Base-by-base conservation (phyloP, 2,113 vertebrate genomes). In the Oryzias woworae region DNA sequence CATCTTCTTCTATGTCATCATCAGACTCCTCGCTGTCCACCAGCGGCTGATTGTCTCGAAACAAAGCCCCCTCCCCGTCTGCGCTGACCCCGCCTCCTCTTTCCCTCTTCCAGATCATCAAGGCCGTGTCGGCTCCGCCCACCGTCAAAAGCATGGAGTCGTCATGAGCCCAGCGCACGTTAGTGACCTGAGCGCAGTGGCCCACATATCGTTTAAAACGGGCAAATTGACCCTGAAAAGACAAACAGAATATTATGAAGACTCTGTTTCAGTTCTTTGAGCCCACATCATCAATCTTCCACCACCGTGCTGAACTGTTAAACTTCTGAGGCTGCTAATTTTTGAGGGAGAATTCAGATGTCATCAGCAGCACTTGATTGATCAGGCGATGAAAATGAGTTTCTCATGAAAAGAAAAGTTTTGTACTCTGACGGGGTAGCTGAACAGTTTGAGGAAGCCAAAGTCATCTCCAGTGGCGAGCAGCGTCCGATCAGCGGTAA, bases 1-100 rank as follows among this genome's bases (percentile, higher is more conserved):
- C 96, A 10, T 98, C 96, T 69, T 98, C 96, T 31, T 98, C 96
- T 0, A 89, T 89, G n/a, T 98, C 96, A 0, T 96, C 95, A 45
- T 98, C 96, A 0, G 96, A 98, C 72, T 98, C 96, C 59, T 98
- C 95, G 4, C 96, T 98, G 84, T 98, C 96, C 62, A 94, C 94
- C 0, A 92, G 65, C 0, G 80, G 75, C 0, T 71, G 31, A 69
- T 71, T 78, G 44, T 86, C 79, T 0, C 58, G 62, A 10, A 51
- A 61, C 62, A 62, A 14, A 36, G 64, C 49, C n/a, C 58, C 90
- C 67, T 96, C 96, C 83, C 91, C 95, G 64, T 97, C 96, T 36
- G 80, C 22, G 83, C 65, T 82, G 92, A 62, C 90, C 88, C 77
- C 90, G 62, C 80, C 70, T 28, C 82, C 82, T 73, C 92, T 92